These are phyloP conservation scores for Saxicola maurus DNA, from an alignment of 2,797 vertebrate species.

Conservation along the genomic window DNA sequence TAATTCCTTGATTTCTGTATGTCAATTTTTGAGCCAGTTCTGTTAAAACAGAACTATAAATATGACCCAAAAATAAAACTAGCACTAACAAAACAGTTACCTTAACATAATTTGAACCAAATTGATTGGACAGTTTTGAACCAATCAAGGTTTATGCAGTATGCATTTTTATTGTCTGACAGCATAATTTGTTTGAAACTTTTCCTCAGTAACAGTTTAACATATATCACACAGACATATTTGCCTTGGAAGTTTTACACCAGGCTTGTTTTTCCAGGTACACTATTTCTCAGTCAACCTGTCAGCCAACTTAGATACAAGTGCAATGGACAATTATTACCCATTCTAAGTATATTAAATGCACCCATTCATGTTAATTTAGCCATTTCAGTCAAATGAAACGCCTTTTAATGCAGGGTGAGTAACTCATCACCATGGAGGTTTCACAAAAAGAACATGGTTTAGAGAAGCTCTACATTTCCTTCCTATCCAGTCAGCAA, in stretches of 20 bases:
- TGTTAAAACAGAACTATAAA: neutral
- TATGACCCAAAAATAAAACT: neutral
- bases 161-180: slow-evolving; percentile 23
- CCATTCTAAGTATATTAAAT: slow-evolving; percentile 59
- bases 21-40: neutral
- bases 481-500: slow-evolving; percentile 53
- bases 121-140: slow-evolving; percentile 24
- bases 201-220: slow-evolving; percentile 23
- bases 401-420: slow-evolving; percentile 25
- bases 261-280: slow-evolving; percentile 13
- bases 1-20: neutral
- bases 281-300: slow-evolving; percentile 33
- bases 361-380: slow-evolving; percentile 21
- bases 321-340: slow-evolving; percentile 40
- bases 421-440: slow-evolving; percentile 38
- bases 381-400: slow-evolving; percentile 55
- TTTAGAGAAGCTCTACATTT: slow-evolving; percentile 53
- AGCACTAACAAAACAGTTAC: neutral
- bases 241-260: slow-evolving; percentile 51
- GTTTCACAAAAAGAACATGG: slow-evolving; percentile 53
- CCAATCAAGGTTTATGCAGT: neutral
- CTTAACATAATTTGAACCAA: neutral
- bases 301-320: slow-evolving; percentile 34
- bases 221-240: neutral
- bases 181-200: slow-evolving; percentile 28